Base-by-base conservation (phyloP, 2,113 vertebrate species). In the Caloenas nicobarica region DNA sequence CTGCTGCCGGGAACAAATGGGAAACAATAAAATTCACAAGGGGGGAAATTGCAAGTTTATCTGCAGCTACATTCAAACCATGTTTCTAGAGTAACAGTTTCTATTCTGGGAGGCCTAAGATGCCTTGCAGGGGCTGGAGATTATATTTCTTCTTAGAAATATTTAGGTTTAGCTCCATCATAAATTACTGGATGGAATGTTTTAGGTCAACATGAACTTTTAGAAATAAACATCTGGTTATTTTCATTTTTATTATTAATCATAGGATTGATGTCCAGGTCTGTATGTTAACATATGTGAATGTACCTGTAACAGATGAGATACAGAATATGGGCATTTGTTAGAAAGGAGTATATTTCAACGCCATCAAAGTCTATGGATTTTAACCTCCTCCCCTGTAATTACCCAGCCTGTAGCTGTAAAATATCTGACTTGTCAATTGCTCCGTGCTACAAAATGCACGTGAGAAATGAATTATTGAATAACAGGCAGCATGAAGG, bases 131-230 rank as follows among this genome's bases (percentile, higher is more conserved):
- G 73, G 81, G 29, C 94, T 95, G 86, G 89, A 94, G 94, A 94
- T 97, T 97, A 22, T 94, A 94, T 97, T 96, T 97, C 93, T 88
- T 91, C 86, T 81, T 73, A 89, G 96, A 95, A 96, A 94, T 96
- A 95, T 92, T 96, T 93, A 94, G 77, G 57, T 95, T 95, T 94
- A 93, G 54, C 44, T 86, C 79, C 70, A 73, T 93, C 94, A 92
- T 97, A 96, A 96, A 97, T 97, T 97, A 96, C 54, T 79, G 57
- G 66, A 50, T 87, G 95, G 96, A 97, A 97, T 97, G 96, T 95
- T 96, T 94, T 96, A 96, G 84, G 95, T 96, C 96, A 96, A 96
- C 95, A 94, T 89, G 92, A 95, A 92, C 95, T 93, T 84, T 76
- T 51, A 78, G 92, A 84, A 93, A 94, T 77, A 96, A 96, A 94